These are phyloP conservation scores for Axinella damicornis DNA, from an alignment of 37 sponge, comb jelly and placozoan species.

Conservation along the genomic window DNA sequence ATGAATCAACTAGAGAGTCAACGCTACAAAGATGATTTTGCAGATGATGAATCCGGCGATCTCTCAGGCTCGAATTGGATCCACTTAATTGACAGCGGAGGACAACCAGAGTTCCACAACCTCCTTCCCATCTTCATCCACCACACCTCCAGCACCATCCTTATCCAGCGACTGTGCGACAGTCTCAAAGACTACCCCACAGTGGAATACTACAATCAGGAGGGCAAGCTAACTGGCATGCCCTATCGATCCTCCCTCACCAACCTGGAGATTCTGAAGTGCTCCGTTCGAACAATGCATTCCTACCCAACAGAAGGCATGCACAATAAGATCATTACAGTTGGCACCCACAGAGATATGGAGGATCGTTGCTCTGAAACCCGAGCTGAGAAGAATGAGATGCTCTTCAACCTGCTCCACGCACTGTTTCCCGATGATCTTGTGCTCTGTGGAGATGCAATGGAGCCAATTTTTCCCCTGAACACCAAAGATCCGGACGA, in stretches of 20 bases:
- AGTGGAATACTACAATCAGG: neutral
- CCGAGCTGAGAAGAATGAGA: neutral
- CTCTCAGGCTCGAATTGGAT: neutral
- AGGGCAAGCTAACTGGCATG: neutral
- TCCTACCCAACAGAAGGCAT: neutral
- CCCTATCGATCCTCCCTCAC: neutral
- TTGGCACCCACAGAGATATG: constrained; percentile 17
- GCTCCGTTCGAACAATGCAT: neutral
- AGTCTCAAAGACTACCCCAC: neutral
- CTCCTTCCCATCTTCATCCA: constrained; percentile 10
- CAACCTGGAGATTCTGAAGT: neutral
- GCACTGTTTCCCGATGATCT: neutral
- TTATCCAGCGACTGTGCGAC: constrained; percentile 5
- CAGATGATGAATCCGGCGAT: no score
- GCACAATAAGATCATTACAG: neutral
- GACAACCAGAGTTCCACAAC: constrained; percentile 7
- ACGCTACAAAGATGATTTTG: no score
- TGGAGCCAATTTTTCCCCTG: neutral
- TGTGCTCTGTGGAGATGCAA: neutral
- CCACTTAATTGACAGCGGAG: constrained; percentile 23
- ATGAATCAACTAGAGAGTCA: no score
- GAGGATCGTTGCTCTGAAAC: neutral
- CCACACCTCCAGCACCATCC: neutral
- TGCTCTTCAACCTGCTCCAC: neutral
- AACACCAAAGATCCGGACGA: constrained; percentile 7